These are phyloP conservation scores for Penaeus indicus DNA, from an alignment of 1,140 invertebrate species.

Conservation along the genomic window DNA sequence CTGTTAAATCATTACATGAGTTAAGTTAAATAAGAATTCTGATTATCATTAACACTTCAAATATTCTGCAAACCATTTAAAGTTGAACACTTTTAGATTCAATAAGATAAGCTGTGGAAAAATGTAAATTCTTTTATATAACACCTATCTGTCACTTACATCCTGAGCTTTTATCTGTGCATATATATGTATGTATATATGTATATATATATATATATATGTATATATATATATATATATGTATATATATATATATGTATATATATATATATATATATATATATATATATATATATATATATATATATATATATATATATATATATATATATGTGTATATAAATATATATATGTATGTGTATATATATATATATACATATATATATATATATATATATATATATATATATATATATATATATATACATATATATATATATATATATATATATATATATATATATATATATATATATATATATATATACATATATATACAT, in stretches of 20 bases:
- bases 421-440: conserved; percentile 18
- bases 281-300: not conserved
- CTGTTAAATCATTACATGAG: too few species aligned
- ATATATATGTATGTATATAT: not conserved
- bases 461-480: conserved; percentile 19
- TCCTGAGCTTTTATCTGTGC: too few species aligned
- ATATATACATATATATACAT: not conserved
- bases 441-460: conserved; percentile 32
- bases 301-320: conserved; percentile 13
- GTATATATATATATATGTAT: conserved; percentile 40
- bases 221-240: not conserved
- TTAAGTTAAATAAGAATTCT: too few species aligned
- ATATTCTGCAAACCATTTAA: too few species aligned
- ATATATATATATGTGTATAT: not conserved
- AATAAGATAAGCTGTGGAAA: too few species aligned
- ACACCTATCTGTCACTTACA: too few species aligned
- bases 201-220: not conserved
- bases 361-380: conserved; percentile 25
- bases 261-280: conserved; percentile 28
- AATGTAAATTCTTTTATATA: too few species aligned
- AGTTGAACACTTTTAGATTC: too few species aligned
- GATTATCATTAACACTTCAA: too few species aligned
- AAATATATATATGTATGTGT: not conserved
- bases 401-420: conserved; percentile 26
- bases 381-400: conserved; percentile 31